Percentiles rank a stretch among this genome's conserved stretches.
phyloP scores from a whole-genome alignment of 1,140 invertebrate species.

The Manduca sexta region DNA sequence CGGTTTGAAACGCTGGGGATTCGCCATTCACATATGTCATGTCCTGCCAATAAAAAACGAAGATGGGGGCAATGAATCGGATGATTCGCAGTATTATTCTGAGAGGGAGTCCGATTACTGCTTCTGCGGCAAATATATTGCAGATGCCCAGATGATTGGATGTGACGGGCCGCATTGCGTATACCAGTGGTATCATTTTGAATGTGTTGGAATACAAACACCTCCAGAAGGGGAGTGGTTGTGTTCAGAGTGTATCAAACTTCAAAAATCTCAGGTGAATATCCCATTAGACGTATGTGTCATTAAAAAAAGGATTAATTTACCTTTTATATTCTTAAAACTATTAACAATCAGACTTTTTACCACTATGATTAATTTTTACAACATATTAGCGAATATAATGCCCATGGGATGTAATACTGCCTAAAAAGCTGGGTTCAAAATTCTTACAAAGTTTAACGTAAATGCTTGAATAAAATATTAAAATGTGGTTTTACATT shows the following conservation, averaged over 20 bases:
- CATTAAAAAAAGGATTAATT: too few relatives aligned
- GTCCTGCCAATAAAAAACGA: slow-evolving; percentile 30
- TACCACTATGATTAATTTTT: too few relatives aligned
- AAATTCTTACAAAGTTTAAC: too few relatives aligned
- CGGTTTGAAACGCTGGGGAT: slow-evolving; percentile 29
- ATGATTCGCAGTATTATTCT: slow-evolving; percentile 1
- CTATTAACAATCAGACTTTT: too few relatives aligned
- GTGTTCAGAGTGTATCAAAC: slow-evolving; percentile 30
- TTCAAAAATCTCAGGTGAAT: slow-evolving; percentile 6
- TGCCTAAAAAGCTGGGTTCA: too few relatives aligned
- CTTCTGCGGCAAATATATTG: slow-evolving; percentile 30
- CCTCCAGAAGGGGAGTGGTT: slow-evolving; percentile 36
- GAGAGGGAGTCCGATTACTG: slow-evolving; percentile 23
- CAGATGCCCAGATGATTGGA: slow-evolving; percentile 33
- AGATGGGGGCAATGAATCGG: slow-evolving; percentile 13
- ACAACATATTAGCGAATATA: too few relatives aligned
- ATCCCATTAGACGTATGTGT: background rate
- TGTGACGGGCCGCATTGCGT: slow-evolving; percentile 34
- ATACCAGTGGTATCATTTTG: slow-evolving; percentile 40
- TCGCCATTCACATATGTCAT: slow-evolving; percentile 34
- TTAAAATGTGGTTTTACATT: too few relatives aligned
- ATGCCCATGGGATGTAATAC: too few relatives aligned
- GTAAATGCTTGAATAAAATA: too few relatives aligned
- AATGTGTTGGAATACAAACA: slow-evolving; percentile 31
- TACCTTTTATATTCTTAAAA: too few relatives aligned